A percentile compares a stretch with the other conserved stretches of the same genome.
Conservation (phyloP, 2,113 vertebrate species). For the Miniopterus natalensis region DNA sequence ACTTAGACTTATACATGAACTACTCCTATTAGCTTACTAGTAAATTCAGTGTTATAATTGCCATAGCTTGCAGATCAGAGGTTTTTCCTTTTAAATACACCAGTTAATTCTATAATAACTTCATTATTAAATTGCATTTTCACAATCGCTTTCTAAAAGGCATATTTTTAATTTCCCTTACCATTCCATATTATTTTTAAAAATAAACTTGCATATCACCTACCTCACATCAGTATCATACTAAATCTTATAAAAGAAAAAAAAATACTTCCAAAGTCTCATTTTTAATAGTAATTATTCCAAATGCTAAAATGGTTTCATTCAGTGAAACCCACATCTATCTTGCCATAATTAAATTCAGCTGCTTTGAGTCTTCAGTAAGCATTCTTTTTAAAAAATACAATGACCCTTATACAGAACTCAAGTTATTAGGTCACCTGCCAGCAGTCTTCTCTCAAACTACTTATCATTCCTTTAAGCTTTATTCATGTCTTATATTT, state of each 20-base stretch:
- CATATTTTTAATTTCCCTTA: background rate
- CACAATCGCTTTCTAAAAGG: background rate
- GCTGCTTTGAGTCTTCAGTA: conserved; percentile 52
- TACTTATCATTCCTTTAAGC: conserved; percentile 65
- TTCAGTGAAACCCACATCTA: conserved; percentile 41
- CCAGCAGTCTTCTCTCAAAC: conserved; percentile 58
- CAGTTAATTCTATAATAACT: background rate
- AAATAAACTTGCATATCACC: background rate
- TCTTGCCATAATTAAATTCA: conserved; percentile 61
- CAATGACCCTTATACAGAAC: conserved; percentile 58
- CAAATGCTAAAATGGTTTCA: conserved; percentile 36
- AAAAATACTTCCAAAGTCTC: background rate
- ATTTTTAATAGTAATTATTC: conserved; percentile 45
- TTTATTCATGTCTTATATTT: conserved; percentile 57
- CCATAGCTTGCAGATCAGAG: background rate
- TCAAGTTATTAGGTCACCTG: conserved; percentile 62
- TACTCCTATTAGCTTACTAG: background rate
- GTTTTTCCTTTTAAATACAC: background rate
- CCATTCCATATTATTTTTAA: background rate
- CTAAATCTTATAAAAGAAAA: background rate
- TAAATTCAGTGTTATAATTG: background rate
- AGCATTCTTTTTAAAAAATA: conserved; percentile 38
- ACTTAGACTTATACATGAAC: background rate
- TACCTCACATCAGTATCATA: background rate
- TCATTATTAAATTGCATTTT: background rate